Percentiles rank a stretch among this genome's conserved stretches.
Conservation (phyloP, 2,797 vertebrate genomes). For the Pangasius larnaudii region DNA sequence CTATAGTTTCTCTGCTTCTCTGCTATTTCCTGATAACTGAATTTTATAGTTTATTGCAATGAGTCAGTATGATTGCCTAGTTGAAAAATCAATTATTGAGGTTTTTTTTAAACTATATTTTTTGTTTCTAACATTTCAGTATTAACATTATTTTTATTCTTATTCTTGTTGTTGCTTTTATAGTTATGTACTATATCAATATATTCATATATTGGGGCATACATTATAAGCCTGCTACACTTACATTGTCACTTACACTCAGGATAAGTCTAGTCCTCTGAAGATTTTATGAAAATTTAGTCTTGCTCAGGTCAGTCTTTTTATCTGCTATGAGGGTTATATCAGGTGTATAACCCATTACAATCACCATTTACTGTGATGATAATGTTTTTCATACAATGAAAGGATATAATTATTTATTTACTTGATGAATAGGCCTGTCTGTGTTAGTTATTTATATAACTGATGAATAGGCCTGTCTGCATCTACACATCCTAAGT, state of each 20-base stretch:
- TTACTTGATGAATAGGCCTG: neutral
- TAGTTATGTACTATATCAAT: neutral
- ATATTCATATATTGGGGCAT: neutral
- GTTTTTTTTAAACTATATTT: neutral
- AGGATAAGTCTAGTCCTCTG: neutral
- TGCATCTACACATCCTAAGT: neutral
- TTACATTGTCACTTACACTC: neutral
- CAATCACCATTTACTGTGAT: neutral
- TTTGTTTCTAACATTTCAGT: neutral
- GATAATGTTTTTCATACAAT: neutral
- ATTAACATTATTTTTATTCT: neutral
- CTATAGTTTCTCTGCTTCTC: neutral
- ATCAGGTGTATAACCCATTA: neutral
- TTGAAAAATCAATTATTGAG: neutral
- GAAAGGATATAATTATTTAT: slow-evolving; percentile 2
- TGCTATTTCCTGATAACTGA: neutral
- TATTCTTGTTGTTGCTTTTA: neutral
- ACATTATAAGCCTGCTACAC: neutral
- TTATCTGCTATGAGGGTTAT: neutral
- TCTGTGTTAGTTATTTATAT: neutral
- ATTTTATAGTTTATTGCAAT: no score
- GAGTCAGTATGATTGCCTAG: neutral
- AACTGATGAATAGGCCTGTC: neutral
- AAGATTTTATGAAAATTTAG: neutral
- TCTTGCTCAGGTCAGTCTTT: neutral